Evolutionary conservation across 2,113 vertebrate species (phyloP).

Genomic region (Macroglossus sobrinus): DNA sequence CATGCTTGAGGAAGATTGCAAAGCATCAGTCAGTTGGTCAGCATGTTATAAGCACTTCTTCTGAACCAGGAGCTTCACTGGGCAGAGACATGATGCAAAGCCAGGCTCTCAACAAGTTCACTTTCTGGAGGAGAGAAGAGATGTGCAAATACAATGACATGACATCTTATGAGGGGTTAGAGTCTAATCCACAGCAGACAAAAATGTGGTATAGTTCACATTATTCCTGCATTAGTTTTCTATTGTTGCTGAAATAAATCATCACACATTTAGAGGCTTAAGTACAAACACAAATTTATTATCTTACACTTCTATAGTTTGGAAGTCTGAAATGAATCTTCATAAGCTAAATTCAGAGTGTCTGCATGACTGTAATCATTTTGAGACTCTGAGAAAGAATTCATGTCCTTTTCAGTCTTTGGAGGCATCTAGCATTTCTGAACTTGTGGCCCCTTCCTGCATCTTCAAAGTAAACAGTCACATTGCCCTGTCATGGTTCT

Average conservation of each 20-base stretch:
- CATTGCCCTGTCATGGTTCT: background rate
- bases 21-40: background rate
- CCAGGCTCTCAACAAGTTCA: accelerated
- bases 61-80: background rate
- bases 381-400: background rate
- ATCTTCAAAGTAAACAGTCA: too few relatives aligned
- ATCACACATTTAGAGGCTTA: background rate
- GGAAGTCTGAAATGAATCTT: background rate
- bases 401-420: background rate
- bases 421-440: background rate
- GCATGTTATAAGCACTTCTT: background rate
- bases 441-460: background rate
- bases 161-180: background rate
- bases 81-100: background rate
- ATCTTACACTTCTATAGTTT: background rate
- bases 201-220: background rate
- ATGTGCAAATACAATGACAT: background rate
- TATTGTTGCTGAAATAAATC: background rate
- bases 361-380: background rate
- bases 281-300: background rate
- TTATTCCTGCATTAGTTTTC: background rate
- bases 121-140: background rate
- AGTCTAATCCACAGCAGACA: background rate
- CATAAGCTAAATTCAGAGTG: too few relatives aligned
- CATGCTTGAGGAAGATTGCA: background rate